phyloP scores from a whole-genome alignment of 30 jellyfish, hydroid and myxozoan genomes.

The Hydra vulgaris region DNA sequence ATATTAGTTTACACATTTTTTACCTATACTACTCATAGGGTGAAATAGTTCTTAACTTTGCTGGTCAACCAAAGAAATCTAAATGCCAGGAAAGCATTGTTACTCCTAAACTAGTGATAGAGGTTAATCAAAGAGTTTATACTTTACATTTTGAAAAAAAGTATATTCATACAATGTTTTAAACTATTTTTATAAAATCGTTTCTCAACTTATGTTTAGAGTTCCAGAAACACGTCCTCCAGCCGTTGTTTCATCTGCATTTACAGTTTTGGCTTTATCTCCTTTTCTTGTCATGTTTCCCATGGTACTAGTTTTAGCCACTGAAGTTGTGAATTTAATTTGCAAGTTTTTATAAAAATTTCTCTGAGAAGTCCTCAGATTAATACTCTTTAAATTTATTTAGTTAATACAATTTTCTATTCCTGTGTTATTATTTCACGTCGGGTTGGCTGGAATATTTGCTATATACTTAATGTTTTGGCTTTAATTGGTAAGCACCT shows the following conservation, averaged over 20 bases:
- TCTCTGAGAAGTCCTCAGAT: background rate
- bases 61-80: slow-evolving; percentile 57
- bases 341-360: no score
- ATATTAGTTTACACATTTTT: no score
- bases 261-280: slow-evolving; percentile 57
- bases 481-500: slow-evolving; percentile 70
- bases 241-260: slow-evolving; percentile 57
- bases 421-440: slow-evolving; percentile 54
- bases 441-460: slow-evolving; percentile 80
- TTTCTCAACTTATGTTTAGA: slow-evolving; percentile 81
- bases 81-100: slow-evolving; percentile 57
- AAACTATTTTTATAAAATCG: background rate
- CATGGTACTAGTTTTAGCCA: no score
- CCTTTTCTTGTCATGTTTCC: slow-evolving; percentile 78
- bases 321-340: no score
- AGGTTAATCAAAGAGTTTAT: slow-evolving; percentile 34
- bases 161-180: no score
- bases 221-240: slow-evolving; percentile 96
- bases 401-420: slow-evolving; percentile 60
- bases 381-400: slow-evolving; percentile 14
- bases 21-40: no score
- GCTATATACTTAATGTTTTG: slow-evolving; percentile 78
- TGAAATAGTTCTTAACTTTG: slow-evolving; percentile 44
- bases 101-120: slow-evolving; percentile 70
- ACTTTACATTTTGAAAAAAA: background rate